Evolutionary conservation across 23 tunicate species (phyloP).

Genomic region (Halocynthia aurantium): DNA sequence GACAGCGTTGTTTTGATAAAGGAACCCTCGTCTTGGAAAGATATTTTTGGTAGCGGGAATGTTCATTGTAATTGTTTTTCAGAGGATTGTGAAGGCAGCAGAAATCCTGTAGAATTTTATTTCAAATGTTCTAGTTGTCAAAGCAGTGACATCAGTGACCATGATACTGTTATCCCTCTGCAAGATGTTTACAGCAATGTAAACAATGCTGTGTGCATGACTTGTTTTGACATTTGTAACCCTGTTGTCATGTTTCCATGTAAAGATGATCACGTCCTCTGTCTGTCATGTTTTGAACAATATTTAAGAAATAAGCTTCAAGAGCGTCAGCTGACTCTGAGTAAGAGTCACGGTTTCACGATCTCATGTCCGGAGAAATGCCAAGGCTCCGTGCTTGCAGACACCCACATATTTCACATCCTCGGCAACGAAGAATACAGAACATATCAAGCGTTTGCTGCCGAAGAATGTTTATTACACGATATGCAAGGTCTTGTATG

Average conservation of each 20-base stretch:
- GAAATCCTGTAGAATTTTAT: conserved; percentile 15
- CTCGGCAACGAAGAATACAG: conserved; percentile 19
- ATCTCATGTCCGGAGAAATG: conserved; percentile 11
- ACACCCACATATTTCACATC: conserved; percentile 15
- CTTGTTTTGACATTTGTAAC: conserved; percentile 5
- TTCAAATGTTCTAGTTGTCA: conserved; percentile 15
- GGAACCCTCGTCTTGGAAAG: conserved; percentile 12
- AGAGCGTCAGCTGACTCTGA: conserved; percentile 1
- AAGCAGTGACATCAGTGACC: neutral
- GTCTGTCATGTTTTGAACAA: conserved; percentile 14
- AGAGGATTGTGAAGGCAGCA: conserved; percentile 8
- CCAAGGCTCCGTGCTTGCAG: neutral
- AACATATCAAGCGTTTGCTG: conserved; percentile 12
- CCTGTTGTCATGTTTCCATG: conserved; percentile 19
- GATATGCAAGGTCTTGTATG: conserved; percentile 13
- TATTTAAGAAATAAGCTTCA: conserved; percentile 1
- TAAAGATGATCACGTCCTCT: conserved; percentile 8
- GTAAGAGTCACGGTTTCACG: conserved; percentile 3
- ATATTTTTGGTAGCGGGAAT: neutral
- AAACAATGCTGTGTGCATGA: neutral
- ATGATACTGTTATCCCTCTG: neutral
- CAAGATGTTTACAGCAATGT: conserved; percentile 10
- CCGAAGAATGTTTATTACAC: conserved; percentile 14
- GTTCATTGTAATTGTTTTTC: conserved; percentile 4
- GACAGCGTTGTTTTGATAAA: neutral